phyloP scores from a whole-genome alignment of 2,113 vertebrate genomes.

The Cebus imitator region DNA sequence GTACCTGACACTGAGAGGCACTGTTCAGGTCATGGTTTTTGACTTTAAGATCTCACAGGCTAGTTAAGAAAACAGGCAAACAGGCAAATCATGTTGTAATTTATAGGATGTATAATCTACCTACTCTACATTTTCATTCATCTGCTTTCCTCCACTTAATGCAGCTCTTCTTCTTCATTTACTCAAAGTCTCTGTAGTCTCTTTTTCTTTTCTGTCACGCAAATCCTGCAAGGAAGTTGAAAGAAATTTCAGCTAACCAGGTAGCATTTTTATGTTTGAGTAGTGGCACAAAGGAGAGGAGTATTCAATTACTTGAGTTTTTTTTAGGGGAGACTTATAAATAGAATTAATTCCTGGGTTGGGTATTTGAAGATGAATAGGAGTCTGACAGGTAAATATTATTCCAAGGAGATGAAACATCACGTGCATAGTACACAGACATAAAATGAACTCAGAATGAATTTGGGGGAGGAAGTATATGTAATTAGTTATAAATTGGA shows the following conservation, averaged over 20 bases:
- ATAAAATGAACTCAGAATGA: not conserved
- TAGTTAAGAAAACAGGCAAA: not conserved
- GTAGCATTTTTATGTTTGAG: not conserved
- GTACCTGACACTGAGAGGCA: not conserved
- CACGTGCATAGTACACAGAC: not conserved
- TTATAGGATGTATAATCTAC: not conserved
- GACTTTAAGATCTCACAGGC: not conserved
- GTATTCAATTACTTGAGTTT: not conserved
- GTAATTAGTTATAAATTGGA: not conserved
- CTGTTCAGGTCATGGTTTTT: not conserved
- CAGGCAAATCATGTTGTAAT: not conserved
- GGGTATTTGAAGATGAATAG: not conserved
- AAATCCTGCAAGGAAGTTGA: conserved; percentile 35
- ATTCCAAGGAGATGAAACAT: not conserved
- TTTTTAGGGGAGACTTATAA: not conserved
- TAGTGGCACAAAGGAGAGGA: not conserved
- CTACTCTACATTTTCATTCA: not conserved
- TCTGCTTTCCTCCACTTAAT: not conserved
- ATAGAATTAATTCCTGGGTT: not conserved
- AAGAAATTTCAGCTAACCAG: conserved; percentile 21
- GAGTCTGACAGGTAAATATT: not conserved
- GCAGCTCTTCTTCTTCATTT: not conserved
- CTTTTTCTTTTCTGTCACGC: not conserved
- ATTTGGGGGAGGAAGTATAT: not conserved
- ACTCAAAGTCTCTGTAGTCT: not conserved